These are phyloP conservation scores for Volucella zonaria DNA, from an alignment of 2,888 invertebrate species.

Conservation along the genomic window DNA sequence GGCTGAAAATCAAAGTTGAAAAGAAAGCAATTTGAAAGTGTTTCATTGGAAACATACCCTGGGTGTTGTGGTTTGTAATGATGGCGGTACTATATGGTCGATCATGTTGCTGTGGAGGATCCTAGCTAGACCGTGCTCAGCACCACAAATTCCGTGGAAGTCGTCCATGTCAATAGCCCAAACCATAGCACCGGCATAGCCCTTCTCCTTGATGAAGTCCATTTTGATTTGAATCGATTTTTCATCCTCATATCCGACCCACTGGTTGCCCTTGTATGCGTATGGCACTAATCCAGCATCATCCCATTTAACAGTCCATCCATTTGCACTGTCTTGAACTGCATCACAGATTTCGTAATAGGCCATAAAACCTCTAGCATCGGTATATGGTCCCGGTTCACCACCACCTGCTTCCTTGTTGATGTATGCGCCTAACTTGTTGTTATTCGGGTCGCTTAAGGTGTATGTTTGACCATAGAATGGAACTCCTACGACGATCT, in stretches of 20 bases:
- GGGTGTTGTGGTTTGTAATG: conserved; percentile 58
- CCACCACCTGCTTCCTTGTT: conserved; percentile 96
- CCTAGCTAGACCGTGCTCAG: conserved; percentile 89
- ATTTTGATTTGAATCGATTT: conserved; percentile 93
- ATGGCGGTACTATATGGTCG: conserved; percentile 81
- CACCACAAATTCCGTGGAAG: conserved; percentile 91
- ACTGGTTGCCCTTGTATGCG: conserved; percentile 93
- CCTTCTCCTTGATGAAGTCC: conserved; percentile 92
- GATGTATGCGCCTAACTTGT: conserved; percentile 92
- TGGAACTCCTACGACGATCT: conserved; percentile 93
- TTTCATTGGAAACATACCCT: conserved; percentile 35
- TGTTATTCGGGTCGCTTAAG: conserved; percentile 90
- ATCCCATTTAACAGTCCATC: conserved; percentile 94
- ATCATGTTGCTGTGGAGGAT: conserved; percentile 89
- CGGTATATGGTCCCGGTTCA: conserved; percentile 91
- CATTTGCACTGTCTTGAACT: conserved; percentile 86
- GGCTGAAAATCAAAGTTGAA: conserved; percentile 84
- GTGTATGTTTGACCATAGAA: conserved; percentile 95
- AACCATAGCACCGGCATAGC: conserved; percentile 94
- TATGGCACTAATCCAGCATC: conserved; percentile 92
- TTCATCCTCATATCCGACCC: conserved; percentile 94
- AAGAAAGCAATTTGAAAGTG: background rate
- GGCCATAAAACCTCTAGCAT: conserved; percentile 93
- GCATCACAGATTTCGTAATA: conserved; percentile 94
- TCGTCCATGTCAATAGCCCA: conserved; percentile 96